A percentile compares a stretch with the other conserved stretches of the same genome.
phyloP scores from a whole-genome alignment of 2,113 vertebrate species.

The Mola mola region DNA sequence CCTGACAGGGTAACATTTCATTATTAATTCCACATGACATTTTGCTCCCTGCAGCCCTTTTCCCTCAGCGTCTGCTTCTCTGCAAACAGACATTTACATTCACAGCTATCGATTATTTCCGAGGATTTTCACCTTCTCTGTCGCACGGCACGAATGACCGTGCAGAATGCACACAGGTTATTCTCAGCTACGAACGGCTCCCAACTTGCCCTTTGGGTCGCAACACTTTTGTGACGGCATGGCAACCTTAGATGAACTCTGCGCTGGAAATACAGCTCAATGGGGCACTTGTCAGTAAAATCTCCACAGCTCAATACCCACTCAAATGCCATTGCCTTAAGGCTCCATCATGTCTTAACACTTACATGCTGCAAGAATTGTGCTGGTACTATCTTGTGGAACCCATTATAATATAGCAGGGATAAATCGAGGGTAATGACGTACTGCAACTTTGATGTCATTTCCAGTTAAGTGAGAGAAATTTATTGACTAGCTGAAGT shows the following conservation, averaged over 20 bases:
- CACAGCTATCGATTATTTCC: slow-evolving; percentile 39
- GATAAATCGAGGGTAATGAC: background rate
- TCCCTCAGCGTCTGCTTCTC: background rate
- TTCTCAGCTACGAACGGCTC: slow-evolving; percentile 35
- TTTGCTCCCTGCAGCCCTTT: background rate
- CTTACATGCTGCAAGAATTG: background rate
- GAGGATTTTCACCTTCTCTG: slow-evolving; percentile 21
- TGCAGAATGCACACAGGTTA: slow-evolving; percentile 18
- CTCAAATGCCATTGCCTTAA: slow-evolving; percentile 6
- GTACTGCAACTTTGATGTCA: background rate
- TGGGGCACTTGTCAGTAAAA: slow-evolving; percentile 35
- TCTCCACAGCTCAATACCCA: slow-evolving; percentile 4
- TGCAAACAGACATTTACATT: slow-evolving; percentile 10
- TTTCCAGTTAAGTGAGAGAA: slow-evolving; percentile 6
- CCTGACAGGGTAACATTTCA: background rate
- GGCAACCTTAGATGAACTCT: slow-evolving; percentile 18
- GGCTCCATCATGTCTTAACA: no score
- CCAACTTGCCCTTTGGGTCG: slow-evolving; percentile 43
- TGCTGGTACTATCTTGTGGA: background rate
- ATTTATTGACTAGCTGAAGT: background rate
- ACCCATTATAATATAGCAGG: background rate
- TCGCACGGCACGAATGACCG: background rate
- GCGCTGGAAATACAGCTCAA: slow-evolving; percentile 34
- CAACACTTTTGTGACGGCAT: slow-evolving; percentile 30
- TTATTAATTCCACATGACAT: no score